Evolutionary conservation across 2,797 vertebrate genomes (phyloP), one percentile per base, ranked within the genome.

Genomic region (Brachymystax lenok): DNA sequence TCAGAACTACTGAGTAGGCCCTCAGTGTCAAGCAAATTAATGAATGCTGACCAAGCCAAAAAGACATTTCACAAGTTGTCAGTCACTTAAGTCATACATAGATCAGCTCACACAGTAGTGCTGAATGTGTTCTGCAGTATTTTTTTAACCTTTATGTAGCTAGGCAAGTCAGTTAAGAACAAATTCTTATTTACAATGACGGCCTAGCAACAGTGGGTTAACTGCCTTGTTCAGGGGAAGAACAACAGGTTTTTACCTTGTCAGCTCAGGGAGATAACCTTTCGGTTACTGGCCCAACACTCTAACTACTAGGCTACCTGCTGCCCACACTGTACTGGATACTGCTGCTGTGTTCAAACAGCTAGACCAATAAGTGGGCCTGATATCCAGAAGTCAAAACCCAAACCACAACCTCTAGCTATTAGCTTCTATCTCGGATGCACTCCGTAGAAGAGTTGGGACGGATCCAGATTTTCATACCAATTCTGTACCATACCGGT

Each of bases 1-100:
- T 71, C 70, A 35, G 6, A 14, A n/a, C 8, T 59, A 8, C n/a
- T 13, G 21, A 12, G n/a, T 8, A 24, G 56, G 56, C 21, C n/a
- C 59, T 61, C 21, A 24, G n/a, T 24, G 59, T 51, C 33, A 21
- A 33, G 27, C 40, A 27, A 30, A 24, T 61, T 33, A 33, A 21
- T 30, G 17, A 51, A 72, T 77, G 69, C 59, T 79, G 46, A 74
- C 40, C 6, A 33, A 69, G 59, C 51, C 69, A 46, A 3, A 33
- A 70, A 67, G 52, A 70, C 56, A 69, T n/a, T 51, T 59, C 66
- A 74, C 30, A 72, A 51, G 33, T 72, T 63, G 50, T 59, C 46
- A 68, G 75, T 71, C 68, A 59, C 19, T 5, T 59, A 59, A 59
- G 40, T 46, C 8, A 75, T 67, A 61, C 33, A n/a, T 59, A 7